Evolutionary conservation across 1,140 invertebrate species (phyloP).

Genomic region (Tetramorium simillimum): DNA sequence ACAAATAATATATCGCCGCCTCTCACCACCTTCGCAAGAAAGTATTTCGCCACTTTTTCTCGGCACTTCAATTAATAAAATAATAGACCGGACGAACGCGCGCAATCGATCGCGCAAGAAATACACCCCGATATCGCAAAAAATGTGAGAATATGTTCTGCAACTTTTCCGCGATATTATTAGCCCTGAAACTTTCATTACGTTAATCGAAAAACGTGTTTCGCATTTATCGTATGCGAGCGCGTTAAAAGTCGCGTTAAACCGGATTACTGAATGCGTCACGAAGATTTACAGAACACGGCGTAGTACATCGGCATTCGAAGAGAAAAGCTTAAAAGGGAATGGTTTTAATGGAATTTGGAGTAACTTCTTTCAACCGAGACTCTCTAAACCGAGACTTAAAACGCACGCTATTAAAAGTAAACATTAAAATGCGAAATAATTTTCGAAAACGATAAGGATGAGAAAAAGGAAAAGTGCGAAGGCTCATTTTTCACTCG

Average conservation of each 20-base stretch:
- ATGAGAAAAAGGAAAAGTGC: neutral
- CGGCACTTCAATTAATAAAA: conserved; percentile 46
- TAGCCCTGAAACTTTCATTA: neutral
- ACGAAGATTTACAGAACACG: neutral
- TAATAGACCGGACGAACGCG: conserved; percentile 13
- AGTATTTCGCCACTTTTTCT: conserved; percentile 38
- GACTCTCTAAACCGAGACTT: neutral
- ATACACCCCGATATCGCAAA: neutral
- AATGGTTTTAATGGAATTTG: neutral
- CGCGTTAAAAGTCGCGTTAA: conserved; percentile 22
- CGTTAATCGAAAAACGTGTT: neutral
- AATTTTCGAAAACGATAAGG: neutral
- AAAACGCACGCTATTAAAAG: neutral
- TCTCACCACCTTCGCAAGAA: neutral
- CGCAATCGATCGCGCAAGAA: conserved; percentile 35
- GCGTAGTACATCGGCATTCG: neutral
- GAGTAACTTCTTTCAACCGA: neutral
- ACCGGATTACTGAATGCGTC: conserved; percentile 22
- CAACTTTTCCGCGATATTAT: conserved; percentile 14
- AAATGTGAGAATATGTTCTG: neutral
- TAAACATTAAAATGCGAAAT: neutral
- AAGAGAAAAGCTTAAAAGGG: neutral
- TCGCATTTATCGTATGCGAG: conserved; percentile 16
- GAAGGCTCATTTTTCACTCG: conserved; percentile 16
- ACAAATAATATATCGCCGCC: neutral